These are phyloP conservation scores for Marisa cornuarietis DNA, from an alignment of 1,140 invertebrate species.

Conservation along the genomic window DNA sequence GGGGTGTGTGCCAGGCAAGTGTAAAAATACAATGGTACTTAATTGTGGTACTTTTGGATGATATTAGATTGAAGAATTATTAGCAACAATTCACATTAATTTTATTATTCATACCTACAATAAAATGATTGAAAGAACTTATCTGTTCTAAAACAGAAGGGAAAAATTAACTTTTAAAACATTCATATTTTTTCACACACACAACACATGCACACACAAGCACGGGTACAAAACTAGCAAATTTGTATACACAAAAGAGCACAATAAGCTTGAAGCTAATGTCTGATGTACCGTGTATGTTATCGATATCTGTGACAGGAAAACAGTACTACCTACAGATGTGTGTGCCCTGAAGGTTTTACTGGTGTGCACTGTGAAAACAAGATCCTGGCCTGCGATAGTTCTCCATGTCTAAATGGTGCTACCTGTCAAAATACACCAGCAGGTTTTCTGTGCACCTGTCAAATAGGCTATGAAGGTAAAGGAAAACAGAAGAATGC, in stretches of 20 bases:
- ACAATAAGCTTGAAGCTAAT: no score
- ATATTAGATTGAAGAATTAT: constrained; percentile 73
- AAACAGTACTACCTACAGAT: constrained; percentile 25
- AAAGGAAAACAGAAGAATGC: background rate
- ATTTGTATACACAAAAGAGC: no score
- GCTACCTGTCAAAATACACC: constrained; percentile 57
- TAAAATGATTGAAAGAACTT: no score
- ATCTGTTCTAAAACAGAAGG: no score
- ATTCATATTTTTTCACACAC: no score
- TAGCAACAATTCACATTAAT: no score
- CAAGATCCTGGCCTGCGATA: constrained; percentile 76
- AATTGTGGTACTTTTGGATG: constrained; percentile 26
- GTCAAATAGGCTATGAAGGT: constrained; percentile 23
- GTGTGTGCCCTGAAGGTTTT: constrained; percentile 39
- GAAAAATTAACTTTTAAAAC: no score
- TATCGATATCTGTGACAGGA: constrained; percentile 72
- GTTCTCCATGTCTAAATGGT: constrained; percentile 82
- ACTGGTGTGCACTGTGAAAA: constrained; percentile 44
- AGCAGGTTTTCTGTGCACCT: constrained; percentile 34
- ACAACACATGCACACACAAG: no score
- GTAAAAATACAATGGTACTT: no score
- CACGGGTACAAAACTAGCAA: no score
- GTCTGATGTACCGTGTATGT: no score
- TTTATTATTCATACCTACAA: no score
- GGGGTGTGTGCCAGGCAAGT: constrained; percentile 41